These are phyloP conservation scores for Zaprionus bogoriensis DNA, from an alignment of 2,888 invertebrate species.

Conservation along the genomic window DNA sequence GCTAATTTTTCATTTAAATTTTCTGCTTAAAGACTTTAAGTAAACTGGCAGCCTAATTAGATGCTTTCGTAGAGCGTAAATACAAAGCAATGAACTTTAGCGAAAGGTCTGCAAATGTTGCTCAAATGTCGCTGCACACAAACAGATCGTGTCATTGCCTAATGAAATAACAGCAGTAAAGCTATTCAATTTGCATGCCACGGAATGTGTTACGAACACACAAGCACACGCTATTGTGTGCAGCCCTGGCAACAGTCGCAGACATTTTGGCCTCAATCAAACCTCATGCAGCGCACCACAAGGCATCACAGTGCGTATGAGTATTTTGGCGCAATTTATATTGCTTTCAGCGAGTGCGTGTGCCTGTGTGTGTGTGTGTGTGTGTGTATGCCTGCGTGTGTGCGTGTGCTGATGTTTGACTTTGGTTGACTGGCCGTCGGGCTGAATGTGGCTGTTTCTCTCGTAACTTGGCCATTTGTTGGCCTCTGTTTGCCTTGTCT, in stretches of 20 bases:
- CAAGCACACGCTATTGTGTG: neutral
- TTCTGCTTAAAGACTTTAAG: too few species aligned
- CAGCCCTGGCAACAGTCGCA: slow-evolving; percentile 43
- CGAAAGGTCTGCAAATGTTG: too few species aligned
- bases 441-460: slow-evolving; percentile 25
- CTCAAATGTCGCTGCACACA: too few species aligned
- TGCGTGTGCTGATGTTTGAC: slow-evolving; percentile 43
- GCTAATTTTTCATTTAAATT: too few species aligned
- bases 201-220: neutral
- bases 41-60: too few species aligned
- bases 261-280: slow-evolving; percentile 58
- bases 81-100: too few species aligned
- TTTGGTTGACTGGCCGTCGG: slow-evolving; percentile 44
- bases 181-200: neutral
- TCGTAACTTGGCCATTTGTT: slow-evolving; percentile 50
- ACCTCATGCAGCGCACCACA: slow-evolving; percentile 45
- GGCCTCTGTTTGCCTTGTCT: slow-evolving; percentile 26
- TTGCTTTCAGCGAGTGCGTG: slow-evolving; percentile 32
- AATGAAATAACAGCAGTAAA: neutral
- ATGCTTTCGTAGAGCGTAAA: too few species aligned
- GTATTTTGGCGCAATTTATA: slow-evolving; percentile 53
- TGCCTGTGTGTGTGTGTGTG: slow-evolving; percentile 1
- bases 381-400: slow-evolving; percentile 8
- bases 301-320: slow-evolving; percentile 45
- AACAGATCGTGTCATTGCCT: neutral